Base-by-base conservation (phyloP, 2,888 invertebrate genomes). In the Pammene aurita region DNA sequence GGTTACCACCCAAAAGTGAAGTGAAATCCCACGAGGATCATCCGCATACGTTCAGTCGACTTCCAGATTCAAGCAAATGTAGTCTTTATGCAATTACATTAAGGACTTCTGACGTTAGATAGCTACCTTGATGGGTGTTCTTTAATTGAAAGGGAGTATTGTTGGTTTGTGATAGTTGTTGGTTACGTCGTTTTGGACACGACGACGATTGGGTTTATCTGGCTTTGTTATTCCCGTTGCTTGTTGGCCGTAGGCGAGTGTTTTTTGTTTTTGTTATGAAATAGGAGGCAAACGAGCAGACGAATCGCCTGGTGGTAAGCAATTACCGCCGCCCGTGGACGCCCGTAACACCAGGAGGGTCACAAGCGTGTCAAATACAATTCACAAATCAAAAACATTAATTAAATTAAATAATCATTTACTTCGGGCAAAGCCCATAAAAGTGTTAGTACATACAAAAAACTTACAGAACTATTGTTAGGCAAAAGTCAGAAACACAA, bases 1-100 rank as follows among this genome's bases (percentile, higher is more conserved):
- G 61, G 48, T 48, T 48, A 35, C 61, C 48, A 50, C 46, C 61
- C 61, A 61, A 61, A 61, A 50, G 26, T 60, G 38, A 60, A 60
- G 46, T 48, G 60, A 60, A 60, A 48, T 48, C 60, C 60, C 46
- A 48, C 35, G 35, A 35, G 60, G 60, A 44, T 58, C 34, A 48
- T 48, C 34, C 60, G 35, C 6, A 60, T 60, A 35, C 60, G 48
- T 16, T 14, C 11, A 14, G 35, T 48, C 11, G 16, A 38, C 35
- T 46, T 60, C 44, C 0, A 7, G 6, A 0, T 7, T 35, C 35
- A 48, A 48, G 35, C 46, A 16, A 60, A n/a, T 35, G 38, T 61
- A 38, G 48, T 13, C 61, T 16, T 5, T 50, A 14, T 7, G 18
- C 5, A 14, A 16, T 34, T 46, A 9, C n/a, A 35, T 9, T 60